Percentiles rank a stretch among this genome's conserved stretches.
Evolutionary conservation across 2,113 vertebrate genomes (phyloP).

Genomic region (Panthera tigris): DNA sequence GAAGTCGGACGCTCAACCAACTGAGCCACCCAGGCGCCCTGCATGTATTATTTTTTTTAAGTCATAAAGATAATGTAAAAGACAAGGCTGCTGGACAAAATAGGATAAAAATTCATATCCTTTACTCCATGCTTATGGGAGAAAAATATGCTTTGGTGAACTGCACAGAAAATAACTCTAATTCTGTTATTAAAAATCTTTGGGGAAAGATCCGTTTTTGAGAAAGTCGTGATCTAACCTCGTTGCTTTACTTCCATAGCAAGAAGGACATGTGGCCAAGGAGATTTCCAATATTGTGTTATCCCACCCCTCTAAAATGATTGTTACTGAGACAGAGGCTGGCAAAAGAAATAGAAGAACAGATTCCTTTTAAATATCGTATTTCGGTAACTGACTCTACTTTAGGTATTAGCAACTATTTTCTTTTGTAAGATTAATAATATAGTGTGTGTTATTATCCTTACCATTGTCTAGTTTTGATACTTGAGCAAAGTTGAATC

Average conservation of each 20-base stretch:
- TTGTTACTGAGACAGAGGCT: background rate
- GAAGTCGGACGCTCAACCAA: no score
- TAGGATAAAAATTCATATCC: background rate
- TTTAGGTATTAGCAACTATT: background rate
- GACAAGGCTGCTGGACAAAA: background rate
- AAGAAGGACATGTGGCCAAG: background rate
- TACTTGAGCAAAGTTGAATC: background rate
- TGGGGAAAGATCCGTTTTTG: background rate
- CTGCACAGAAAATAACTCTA: background rate
- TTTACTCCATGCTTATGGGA: background rate
- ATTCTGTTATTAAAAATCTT: background rate
- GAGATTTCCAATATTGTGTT: background rate
- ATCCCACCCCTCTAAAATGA: background rate
- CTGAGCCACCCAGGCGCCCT: no score
- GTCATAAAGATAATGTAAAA: background rate
- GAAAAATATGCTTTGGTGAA: background rate
- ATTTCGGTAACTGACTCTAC: background rate
- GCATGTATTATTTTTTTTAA: background rate
- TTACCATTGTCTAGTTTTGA: background rate
- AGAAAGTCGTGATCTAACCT: background rate
- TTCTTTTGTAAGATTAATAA: background rate
- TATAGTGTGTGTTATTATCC: background rate
- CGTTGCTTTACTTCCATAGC: background rate
- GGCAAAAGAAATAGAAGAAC: background rate
- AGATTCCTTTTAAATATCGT: background rate